phyloP scores from a whole-genome alignment of 2,113 vertebrate species.

The Rynchops niger region DNA sequence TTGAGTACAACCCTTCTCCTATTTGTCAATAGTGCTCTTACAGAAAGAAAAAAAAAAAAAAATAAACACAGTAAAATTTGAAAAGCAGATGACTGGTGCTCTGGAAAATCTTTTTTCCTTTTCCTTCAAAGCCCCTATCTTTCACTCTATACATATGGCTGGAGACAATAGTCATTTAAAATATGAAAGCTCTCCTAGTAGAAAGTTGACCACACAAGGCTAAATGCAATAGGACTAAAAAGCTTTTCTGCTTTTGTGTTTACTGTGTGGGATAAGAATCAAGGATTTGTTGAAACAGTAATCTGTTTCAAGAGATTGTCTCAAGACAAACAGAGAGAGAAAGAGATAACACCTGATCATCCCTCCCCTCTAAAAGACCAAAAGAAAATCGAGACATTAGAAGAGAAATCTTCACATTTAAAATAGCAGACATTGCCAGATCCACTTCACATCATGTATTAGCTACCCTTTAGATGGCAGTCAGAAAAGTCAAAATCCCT shows the following conservation, averaged over 20 bases:
- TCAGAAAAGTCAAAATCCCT: not conserved
- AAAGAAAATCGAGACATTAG: not conserved
- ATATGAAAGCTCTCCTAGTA: not conserved
- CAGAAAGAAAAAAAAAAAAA: not conserved
- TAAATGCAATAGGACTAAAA: not conserved
- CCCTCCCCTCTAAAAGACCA: not conserved
- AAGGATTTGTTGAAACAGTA: not conserved
- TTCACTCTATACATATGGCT: not conserved
- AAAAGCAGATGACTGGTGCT: not conserved
- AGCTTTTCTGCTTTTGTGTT: not conserved
- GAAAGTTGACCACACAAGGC: not conserved
- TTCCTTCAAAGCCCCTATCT: not conserved
- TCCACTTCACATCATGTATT: not conserved
- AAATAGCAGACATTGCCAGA: not conserved
- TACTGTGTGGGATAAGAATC: not conserved
- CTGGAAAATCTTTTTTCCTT: not conserved
- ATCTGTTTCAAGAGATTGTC: not conserved
- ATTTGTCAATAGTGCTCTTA: not conserved
- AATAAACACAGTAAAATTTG: not conserved
- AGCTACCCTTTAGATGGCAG: not conserved
- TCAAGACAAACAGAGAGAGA: not conserved
- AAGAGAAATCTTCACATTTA: not conserved
- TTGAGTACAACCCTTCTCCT: not conserved
- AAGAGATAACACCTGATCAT: not conserved
- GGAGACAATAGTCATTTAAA: not conserved